Evolutionary conservation across 2,113 vertebrate species (phyloP).

Genomic region (Chaetodon auriga): DNA sequence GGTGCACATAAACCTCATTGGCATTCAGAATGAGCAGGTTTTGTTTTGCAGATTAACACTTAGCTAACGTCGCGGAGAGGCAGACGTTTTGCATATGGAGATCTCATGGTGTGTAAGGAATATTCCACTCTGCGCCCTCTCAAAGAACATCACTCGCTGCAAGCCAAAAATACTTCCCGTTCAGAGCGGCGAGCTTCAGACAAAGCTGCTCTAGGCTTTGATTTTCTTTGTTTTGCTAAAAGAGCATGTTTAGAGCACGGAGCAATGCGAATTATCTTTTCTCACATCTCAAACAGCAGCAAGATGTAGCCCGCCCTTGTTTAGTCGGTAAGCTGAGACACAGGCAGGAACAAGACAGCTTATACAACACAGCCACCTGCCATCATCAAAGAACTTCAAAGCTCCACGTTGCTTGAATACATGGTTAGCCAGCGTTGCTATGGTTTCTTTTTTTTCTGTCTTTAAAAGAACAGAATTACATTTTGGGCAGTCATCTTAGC

Average conservation of each 20-base stretch:
- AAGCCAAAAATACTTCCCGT: slow-evolving; percentile 53
- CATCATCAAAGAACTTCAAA: slow-evolving; percentile 63
- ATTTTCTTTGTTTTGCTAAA: slow-evolving; percentile 59
- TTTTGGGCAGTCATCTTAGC: neutral
- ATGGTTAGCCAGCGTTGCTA: slow-evolving; percentile 11
- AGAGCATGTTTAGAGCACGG: slow-evolving; percentile 45
- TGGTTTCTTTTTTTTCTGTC: neutral
- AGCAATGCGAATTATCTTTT: slow-evolving; percentile 56
- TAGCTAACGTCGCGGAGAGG: slow-evolving; percentile 25
- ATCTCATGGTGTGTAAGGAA: slow-evolving; percentile 20
- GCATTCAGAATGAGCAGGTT: slow-evolving; percentile 51
- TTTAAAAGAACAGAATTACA: slow-evolving; percentile 6
- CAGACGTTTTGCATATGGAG: slow-evolving; percentile 48
- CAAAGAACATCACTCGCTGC: slow-evolving; percentile 38
- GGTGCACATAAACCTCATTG: slow-evolving; percentile 58
- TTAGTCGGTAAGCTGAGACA: slow-evolving; percentile 46
- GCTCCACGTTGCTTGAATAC: slow-evolving; percentile 20
- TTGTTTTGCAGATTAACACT: slow-evolving; percentile 63
- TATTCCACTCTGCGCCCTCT: slow-evolving; percentile 35
- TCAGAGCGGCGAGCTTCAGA: slow-evolving; percentile 51
- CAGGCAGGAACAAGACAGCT: slow-evolving; percentile 48
- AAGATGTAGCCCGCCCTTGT: slow-evolving; percentile 39
- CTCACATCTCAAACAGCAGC: slow-evolving; percentile 60
- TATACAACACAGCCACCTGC: slow-evolving; percentile 53
- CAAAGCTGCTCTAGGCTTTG: slow-evolving; percentile 55